These are phyloP conservation scores for Semaprochilodus insignis DNA, from an alignment of 2,797 vertebrate genomes.

Conservation along the genomic window DNA sequence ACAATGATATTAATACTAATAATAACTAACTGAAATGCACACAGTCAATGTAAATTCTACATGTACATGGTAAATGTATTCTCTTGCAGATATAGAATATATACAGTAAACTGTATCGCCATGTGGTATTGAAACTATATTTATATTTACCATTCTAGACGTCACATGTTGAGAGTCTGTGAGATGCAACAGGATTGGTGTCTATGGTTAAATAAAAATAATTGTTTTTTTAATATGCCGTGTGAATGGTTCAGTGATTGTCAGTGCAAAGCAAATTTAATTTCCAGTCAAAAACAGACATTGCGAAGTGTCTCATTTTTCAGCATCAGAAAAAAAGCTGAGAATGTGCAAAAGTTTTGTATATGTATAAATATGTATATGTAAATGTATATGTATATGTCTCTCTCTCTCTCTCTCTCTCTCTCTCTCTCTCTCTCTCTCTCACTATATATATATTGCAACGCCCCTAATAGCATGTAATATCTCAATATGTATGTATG, in stretches of 20 bases:
- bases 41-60: slow-evolving; percentile 66
- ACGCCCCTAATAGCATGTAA: too few species aligned
- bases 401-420: too few species aligned
- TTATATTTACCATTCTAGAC: slow-evolving; percentile 81
- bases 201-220: slow-evolving; percentile 72
- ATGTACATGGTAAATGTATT: slow-evolving; percentile 63
- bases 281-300: too few species aligned
- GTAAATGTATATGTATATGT: too few species aligned
- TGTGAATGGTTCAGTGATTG: neutral
- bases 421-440: too few species aligned
- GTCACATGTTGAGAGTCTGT: slow-evolving; percentile 77
- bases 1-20: slow-evolving; percentile 31
- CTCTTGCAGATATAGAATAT: slow-evolving; percentile 63
- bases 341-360: too few species aligned
- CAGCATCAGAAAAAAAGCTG: too few species aligned
- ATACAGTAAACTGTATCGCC: slow-evolving; percentile 69
- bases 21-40: slow-evolving; percentile 59
- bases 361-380: too few species aligned
- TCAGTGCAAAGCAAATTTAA: too few species aligned
- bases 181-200: slow-evolving; percentile 73
- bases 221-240: slow-evolving; percentile 68
- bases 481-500: too few species aligned
- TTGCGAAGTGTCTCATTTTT: too few species aligned
- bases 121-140: slow-evolving; percentile 76
- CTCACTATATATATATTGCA: too few species aligned